These are phyloP conservation scores for Lepus americanus DNA, from an alignment of 2,113 vertebrate species.

Conservation along the genomic window DNA sequence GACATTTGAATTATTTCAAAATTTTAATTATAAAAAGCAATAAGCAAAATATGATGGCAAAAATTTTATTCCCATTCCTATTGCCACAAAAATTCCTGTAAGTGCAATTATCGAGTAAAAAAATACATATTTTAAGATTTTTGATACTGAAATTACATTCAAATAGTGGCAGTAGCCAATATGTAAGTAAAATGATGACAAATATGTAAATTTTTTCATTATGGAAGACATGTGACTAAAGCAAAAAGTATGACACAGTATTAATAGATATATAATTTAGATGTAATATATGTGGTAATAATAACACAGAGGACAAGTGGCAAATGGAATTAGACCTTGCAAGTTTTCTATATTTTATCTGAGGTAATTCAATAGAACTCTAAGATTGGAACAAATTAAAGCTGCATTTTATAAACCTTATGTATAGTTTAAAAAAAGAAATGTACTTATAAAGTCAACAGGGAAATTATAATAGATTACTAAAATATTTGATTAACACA, in stretches of 20 bases:
- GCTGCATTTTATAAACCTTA: background rate
- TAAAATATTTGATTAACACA: constrained; percentile 3
- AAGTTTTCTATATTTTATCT: constrained; percentile 13
- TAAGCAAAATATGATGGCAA: constrained; percentile 14
- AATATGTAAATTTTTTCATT: background rate
- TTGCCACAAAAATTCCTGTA: constrained; percentile 2
- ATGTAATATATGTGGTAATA: background rate
- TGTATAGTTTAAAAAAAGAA: background rate
- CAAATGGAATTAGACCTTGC: constrained; percentile 2
- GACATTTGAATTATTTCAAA: constrained; percentile 7
- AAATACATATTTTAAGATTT: constrained; percentile 4
- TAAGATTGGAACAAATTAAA: background rate
- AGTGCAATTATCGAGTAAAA: background rate
- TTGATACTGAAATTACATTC: background rate
- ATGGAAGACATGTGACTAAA: background rate
- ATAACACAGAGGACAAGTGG: background rate
- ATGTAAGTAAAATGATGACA: background rate
- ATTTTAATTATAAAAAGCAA: constrained; percentile 23
- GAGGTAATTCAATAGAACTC: background rate
- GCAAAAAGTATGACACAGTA: background rate
- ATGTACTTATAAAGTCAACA: background rate
- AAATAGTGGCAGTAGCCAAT: background rate
- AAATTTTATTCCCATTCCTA: background rate
- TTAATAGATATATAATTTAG: background rate
- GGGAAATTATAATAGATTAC: background rate